Percentiles rank a stretch among this genome's conserved stretches.
These are phyloP conservation scores for Patiria miniata DNA, from an alignment of 35 echinoderm and acorn worm genomes.

Conservation along the genomic window DNA sequence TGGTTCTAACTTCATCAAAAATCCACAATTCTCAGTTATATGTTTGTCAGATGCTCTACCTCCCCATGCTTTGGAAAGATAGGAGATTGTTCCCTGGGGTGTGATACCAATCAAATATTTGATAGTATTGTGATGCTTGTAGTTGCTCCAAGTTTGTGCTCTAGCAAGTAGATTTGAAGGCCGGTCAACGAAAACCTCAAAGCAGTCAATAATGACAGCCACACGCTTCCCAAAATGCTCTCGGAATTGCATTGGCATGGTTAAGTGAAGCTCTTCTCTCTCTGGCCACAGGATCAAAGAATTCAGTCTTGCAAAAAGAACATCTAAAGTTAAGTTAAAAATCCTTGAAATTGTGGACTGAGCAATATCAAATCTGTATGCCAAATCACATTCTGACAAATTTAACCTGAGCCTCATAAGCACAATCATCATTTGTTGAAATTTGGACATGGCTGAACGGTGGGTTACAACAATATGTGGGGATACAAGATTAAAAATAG, in stretches of 20 bases:
- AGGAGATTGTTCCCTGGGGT: constrained; percentile 26
- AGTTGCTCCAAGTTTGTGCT: constrained; percentile 27
- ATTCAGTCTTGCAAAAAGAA: too few relatives aligned
- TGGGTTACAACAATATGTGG: too few relatives aligned
- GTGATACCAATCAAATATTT: too few relatives aligned
- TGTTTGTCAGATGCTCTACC: constrained; percentile 27
- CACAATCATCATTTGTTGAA: too few relatives aligned
- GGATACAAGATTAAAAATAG: too few relatives aligned
- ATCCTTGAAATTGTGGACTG: too few relatives aligned
- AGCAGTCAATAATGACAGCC: constrained; percentile 57
- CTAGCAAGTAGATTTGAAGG: constrained; percentile 34
- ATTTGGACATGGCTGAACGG: too few relatives aligned
- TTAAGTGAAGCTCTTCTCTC: constrained; percentile 11
- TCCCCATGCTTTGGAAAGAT: constrained; percentile 31
- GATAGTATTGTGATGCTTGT: constrained; percentile 57
- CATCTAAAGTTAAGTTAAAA: too few relatives aligned
- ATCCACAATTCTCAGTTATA: constrained; percentile 1
- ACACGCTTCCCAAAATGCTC: constrained; percentile 43
- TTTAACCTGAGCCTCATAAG: too few relatives aligned
- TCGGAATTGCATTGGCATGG: constrained; percentile 35
- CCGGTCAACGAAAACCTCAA: constrained; percentile 52
- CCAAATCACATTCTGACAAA: too few relatives aligned
- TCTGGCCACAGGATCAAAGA: constrained; percentile 28
- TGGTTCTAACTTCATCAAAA: neutral
- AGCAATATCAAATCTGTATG: too few relatives aligned